A percentile compares a stretch with the other conserved stretches of the same genome.
phyloP scores from a whole-genome alignment of 2,113 vertebrate genomes.

The Centropus unirufus region DNA sequence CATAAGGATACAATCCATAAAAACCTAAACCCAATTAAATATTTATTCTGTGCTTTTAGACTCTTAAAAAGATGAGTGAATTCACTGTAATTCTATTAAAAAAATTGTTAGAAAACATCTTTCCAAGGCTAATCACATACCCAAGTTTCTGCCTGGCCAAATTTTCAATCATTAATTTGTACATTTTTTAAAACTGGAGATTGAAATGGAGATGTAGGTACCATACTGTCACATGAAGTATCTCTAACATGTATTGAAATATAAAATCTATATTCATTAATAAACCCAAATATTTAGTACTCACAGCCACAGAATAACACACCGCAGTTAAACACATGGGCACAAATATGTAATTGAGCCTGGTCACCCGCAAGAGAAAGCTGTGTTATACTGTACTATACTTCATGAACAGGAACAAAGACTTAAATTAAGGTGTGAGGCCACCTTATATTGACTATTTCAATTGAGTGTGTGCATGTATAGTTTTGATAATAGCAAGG shows the following conservation, averaged over 20 bases:
- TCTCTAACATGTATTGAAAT: not conserved
- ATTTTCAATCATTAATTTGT: not conserved
- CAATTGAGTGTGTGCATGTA: not conserved
- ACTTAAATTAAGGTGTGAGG: not conserved
- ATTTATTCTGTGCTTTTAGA: not conserved
- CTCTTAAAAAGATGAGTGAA: not conserved
- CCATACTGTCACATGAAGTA: not conserved
- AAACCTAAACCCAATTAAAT: not conserved
- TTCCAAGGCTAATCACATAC: not conserved
- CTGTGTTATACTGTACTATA: not conserved
- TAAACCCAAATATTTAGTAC: fast-evolving
- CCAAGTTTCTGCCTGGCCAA: not conserved
- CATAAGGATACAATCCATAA: not conserved
- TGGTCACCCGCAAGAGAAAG: not conserved
- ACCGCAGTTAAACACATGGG: not conserved
- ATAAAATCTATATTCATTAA: not conserved
- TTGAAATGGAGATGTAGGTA: not conserved
- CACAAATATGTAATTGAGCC: not conserved
- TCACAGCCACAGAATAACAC: not conserved
- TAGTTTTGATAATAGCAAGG: not conserved
- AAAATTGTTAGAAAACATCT: not conserved
- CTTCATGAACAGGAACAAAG: not conserved
- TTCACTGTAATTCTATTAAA: not conserved
- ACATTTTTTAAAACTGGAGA: slow-evolving; percentile 4
- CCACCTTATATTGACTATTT: not conserved